phyloP scores from a whole-genome alignment of 2,888 invertebrate genomes.

The Drosophila sordidula region DNA sequence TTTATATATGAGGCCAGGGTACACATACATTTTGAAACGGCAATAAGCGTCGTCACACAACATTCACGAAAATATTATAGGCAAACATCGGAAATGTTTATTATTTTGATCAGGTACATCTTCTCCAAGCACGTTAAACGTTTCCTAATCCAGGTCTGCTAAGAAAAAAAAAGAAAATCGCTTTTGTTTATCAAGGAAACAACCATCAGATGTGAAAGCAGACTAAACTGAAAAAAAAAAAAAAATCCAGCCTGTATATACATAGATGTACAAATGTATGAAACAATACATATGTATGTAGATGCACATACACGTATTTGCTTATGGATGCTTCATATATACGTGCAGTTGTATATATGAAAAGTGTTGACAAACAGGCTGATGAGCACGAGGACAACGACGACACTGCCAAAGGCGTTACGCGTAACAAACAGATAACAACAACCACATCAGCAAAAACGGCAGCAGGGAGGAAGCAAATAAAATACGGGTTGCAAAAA shows the following conservation, averaged over 20 bases:
- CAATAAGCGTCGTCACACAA: too few relatives aligned
- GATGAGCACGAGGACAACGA: slow-evolving; percentile 33
- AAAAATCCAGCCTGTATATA: neutral
- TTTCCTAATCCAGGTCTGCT: neutral
- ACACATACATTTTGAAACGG: too few relatives aligned
- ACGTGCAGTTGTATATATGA: slow-evolving; percentile 1
- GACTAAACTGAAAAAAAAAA: too few relatives aligned
- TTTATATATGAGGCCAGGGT: too few relatives aligned
- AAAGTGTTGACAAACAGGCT: slow-evolving; percentile 62
- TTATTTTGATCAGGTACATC: neutral
- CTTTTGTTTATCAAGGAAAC: neutral
- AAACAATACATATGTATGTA: neutral
- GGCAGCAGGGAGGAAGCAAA: slow-evolving; percentile 27
- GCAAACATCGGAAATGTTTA: neutral
- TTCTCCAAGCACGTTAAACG: neutral
- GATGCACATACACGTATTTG: neutral
- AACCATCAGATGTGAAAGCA: neutral
- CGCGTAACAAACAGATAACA: slow-evolving; percentile 33
- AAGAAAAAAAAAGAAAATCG: neutral
- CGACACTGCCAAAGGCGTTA: slow-evolving; percentile 22
- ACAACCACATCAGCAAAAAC: slow-evolving; percentile 18
- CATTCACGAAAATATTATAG: too few relatives aligned
- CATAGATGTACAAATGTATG: neutral
- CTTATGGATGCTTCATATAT: neutral
- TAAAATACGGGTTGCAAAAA: slow-evolving; percentile 20